Evolutionary conservation across 2,888 invertebrate genomes (phyloP).

Genomic region (Hyles lineata): DNA sequence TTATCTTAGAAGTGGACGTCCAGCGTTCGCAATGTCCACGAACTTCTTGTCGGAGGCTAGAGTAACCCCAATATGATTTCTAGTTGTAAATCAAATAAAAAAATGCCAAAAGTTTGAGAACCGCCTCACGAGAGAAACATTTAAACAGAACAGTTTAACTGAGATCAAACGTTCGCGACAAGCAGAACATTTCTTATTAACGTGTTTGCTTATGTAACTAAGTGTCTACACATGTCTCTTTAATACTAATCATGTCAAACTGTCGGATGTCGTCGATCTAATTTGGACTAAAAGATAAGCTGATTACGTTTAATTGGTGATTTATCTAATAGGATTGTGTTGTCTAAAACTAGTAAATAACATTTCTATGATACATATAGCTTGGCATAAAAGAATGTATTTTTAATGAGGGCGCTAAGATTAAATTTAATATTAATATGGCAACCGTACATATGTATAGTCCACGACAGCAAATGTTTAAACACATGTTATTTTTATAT

Average conservation of each 20-base stretch:
- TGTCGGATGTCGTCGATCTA: constrained; percentile 8
- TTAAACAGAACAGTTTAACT: constrained; percentile 39
- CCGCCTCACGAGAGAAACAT: constrained; percentile 23
- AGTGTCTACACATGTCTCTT: constrained; percentile 14
- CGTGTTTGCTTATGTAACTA: constrained; percentile 27
- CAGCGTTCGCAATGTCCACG: rapidly evolving
- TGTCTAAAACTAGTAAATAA: too few species aligned
- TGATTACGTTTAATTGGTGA: not conserved
- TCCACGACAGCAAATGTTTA: too few species aligned
- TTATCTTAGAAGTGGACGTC: too few species aligned
- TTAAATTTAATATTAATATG: too few species aligned
- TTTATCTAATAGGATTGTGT: constrained; percentile 3
- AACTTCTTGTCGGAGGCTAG: too few species aligned
- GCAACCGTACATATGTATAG: too few species aligned
- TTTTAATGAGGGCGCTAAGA: too few species aligned
- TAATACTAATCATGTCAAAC: constrained; percentile 20
- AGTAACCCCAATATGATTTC: too few species aligned
- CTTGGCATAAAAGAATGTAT: too few species aligned
- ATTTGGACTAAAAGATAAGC: constrained; percentile 15
- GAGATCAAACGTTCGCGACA: constrained; percentile 34
- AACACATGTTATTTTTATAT: too few species aligned
- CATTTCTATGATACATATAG: too few species aligned
- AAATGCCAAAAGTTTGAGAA: constrained; percentile 35
- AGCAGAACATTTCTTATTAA: constrained; percentile 26
- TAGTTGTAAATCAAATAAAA: too few species aligned